A percentile compares a stretch with the other conserved stretches of the same genome.
phyloP scores from a whole-genome alignment of 1,140 invertebrate species.

The Holcopasites calliopsidis region DNA sequence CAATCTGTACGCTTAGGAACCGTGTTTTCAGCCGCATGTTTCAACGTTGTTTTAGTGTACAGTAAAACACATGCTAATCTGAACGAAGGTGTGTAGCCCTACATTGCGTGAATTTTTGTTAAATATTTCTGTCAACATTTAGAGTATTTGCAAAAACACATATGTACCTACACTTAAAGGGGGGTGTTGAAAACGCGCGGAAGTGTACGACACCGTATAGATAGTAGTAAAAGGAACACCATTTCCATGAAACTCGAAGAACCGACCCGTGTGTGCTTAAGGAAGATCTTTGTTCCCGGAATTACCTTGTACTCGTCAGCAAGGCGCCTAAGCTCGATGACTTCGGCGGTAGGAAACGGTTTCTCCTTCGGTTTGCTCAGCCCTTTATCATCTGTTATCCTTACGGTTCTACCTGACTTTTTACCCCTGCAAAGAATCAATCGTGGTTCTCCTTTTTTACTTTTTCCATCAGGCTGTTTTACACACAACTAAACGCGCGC shows the following conservation, averaged over 20 bases:
- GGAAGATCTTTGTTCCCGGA: constrained; percentile 6
- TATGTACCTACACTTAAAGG: not conserved
- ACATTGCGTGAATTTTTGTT: too few species aligned
- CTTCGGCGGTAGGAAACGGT: constrained; percentile 77
- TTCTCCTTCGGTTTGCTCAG: constrained; percentile 67
- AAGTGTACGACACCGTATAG: not conserved
- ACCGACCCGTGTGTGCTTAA: not conserved
- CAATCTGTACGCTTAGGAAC: not conserved
- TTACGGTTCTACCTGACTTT: constrained; percentile 74
- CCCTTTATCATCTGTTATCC: constrained; percentile 69
- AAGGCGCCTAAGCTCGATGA: constrained; percentile 92
- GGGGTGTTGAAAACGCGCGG: not conserved
- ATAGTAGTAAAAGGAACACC: not conserved
- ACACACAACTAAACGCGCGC: too few species aligned
- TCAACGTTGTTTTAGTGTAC: too few species aligned
- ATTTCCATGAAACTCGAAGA: constrained; percentile 15
- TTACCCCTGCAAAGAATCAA: constrained; percentile 74
- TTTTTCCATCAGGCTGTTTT: not conserved
- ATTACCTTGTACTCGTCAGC: constrained; percentile 94
- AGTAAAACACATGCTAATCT: constrained; percentile 31
- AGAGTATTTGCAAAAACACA: constrained; percentile 7
- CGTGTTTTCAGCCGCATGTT: too few species aligned
- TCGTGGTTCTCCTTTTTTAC: constrained; percentile 32
- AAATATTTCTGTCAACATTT: too few species aligned
- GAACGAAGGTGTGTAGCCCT: too few species aligned